Evolutionary conservation across 2,113 vertebrate species (phyloP).

Genomic region (Lophura nycthemera): DNA sequence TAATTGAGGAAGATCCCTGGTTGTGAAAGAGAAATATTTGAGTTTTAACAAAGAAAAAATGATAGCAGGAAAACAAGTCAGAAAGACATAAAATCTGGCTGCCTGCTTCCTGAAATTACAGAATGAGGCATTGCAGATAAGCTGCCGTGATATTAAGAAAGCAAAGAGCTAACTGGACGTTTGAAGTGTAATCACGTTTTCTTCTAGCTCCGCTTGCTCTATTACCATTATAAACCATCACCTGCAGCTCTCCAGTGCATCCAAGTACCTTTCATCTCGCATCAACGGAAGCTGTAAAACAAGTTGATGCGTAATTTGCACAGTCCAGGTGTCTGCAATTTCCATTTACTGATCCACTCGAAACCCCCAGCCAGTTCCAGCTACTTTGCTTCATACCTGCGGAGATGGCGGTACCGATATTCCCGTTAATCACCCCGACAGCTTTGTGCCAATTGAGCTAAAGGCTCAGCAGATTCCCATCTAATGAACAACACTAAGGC

Average conservation of each 20-base stretch:
- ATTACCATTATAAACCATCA: conserved; percentile 11
- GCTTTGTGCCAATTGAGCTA: neutral
- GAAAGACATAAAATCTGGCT: neutral
- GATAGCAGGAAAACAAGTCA: neutral
- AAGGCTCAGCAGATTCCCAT: conserved; percentile 2
- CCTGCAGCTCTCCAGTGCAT: neutral
- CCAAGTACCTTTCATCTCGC: conserved; percentile 63
- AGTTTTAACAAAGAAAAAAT: neutral
- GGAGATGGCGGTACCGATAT: neutral
- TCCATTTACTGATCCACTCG: neutral
- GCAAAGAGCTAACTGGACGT: neutral
- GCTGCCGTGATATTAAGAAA: neutral
- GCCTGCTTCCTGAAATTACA: neutral
- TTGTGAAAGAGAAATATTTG: conserved; percentile 41
- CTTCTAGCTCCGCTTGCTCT: neutral
- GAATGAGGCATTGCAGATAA: neutral
- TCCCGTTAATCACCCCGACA: neutral
- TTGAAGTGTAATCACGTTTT: neutral
- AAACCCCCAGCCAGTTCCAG: neutral
- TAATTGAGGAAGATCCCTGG: conserved; percentile 48
- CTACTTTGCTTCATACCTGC: neutral
- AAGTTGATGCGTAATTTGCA: conserved; percentile 21
- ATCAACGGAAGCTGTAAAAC: conserved; percentile 44
- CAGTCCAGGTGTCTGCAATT: conserved; percentile 71
- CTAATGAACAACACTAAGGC: conserved; percentile 20